phyloP scores from a whole-genome alignment of 2,888 invertebrate genomes.

The Sphaerophoria taeniata region DNA sequence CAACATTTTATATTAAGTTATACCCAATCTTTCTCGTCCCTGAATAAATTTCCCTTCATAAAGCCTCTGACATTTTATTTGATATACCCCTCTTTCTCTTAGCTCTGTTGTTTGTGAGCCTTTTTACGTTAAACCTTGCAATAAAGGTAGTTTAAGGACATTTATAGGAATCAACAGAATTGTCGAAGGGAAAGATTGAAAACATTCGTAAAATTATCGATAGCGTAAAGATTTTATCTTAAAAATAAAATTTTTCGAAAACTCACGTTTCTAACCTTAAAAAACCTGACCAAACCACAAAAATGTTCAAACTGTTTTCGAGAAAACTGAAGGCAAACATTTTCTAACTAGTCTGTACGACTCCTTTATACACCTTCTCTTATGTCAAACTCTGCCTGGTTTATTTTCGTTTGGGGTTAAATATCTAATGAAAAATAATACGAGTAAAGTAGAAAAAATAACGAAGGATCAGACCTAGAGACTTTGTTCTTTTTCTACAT shows the following conservation, averaged over 20 bases:
- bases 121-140: not conserved
- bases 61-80: not conserved
- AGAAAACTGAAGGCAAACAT: too few species aligned
- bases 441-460: constrained; percentile 46
- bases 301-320: too few species aligned
- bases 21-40: constrained; percentile 3
- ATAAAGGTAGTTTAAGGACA: not conserved
- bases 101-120: not conserved
- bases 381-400: constrained; percentile 26
- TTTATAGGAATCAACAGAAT: not conserved
- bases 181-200: not conserved
- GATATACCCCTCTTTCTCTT: not conserved
- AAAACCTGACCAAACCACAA: too few species aligned
- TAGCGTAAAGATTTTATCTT: too few species aligned
- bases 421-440: constrained; percentile 73
- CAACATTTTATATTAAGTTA: constrained; percentile 49
- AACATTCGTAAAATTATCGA: too few species aligned
- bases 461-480: constrained; percentile 52
- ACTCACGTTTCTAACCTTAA: too few species aligned
- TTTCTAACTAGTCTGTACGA: not conserved
- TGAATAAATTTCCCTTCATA: not conserved
- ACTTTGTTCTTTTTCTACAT: not conserved
- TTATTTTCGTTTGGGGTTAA: constrained; percentile 72
- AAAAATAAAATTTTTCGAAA: too few species aligned
- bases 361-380: not conserved